A percentile compares a stretch with the other conserved stretches of the same genome.
Conservation (phyloP, 2,888 invertebrate genomes). For the Nowickia ferox region DNA sequence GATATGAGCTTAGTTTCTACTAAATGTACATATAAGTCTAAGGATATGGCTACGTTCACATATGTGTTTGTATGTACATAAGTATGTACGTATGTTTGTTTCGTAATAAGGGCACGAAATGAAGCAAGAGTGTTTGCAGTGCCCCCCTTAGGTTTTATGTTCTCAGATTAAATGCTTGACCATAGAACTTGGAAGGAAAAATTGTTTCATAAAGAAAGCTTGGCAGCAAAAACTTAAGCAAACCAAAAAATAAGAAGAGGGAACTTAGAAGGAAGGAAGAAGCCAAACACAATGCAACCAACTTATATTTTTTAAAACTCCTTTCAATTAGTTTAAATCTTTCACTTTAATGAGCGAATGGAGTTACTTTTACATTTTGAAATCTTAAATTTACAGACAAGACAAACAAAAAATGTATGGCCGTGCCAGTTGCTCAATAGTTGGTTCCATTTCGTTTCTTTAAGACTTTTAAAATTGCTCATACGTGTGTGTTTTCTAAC, state of each 20-base stretch:
- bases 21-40: conserved; percentile 6
- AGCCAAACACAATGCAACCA: conserved; percentile 4
- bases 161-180: conserved; percentile 68
- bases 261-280: conserved; percentile 23
- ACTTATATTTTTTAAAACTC: not conserved
- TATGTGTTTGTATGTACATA: not conserved
- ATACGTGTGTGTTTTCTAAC: not conserved
- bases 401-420: not conserved
- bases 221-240: conserved; percentile 18
- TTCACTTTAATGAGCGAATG: no score
- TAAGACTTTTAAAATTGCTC: conserved; percentile 44
- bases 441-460: conserved; percentile 24
- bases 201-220: conserved; percentile 44
- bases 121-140: conserved; percentile 35
- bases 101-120: conserved; percentile 6
- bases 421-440: not conserved
- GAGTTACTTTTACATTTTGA: no score
- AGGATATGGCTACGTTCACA: conserved; percentile 8
- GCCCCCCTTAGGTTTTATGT: conserved; percentile 56
- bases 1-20: conserved; percentile 9
- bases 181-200: conserved; percentile 63
- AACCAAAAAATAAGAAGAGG: conserved; percentile 9
- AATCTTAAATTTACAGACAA: no score
- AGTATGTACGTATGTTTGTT: not conserved
- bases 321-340: no score